Percentiles rank a stretch among this genome's conserved stretches.
These are phyloP conservation scores for Buphagus erythrorhynchus DNA, from an alignment of 2,797 vertebrate species.

Conservation along the genomic window DNA sequence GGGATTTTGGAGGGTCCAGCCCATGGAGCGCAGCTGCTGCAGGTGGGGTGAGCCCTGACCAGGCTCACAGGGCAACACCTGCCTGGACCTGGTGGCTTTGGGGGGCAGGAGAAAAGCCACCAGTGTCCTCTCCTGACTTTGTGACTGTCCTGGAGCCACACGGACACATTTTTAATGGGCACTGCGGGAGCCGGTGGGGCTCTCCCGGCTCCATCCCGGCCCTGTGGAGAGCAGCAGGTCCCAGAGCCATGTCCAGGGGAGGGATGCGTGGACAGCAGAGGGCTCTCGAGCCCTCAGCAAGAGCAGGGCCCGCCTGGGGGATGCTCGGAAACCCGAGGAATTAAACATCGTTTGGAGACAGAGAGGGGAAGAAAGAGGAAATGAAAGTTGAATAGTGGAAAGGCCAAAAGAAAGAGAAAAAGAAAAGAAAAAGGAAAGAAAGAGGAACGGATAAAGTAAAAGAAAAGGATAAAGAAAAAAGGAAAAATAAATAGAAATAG, in stretches of 20 bases:
- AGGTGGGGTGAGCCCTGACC: too few relatives aligned
- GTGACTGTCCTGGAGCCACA: neutral
- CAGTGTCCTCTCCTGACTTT: neutral
- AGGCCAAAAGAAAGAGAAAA: too few relatives aligned
- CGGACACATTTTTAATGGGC: too few relatives aligned
- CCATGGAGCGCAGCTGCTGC: too few relatives aligned
- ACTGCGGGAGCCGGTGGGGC: too few relatives aligned
- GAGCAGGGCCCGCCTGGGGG: neutral
- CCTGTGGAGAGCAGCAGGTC: too few relatives aligned
- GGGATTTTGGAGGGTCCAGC: too few relatives aligned
- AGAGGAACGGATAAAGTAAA: neutral
- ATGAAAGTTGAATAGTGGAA: accelerated
- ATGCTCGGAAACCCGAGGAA: neutral
- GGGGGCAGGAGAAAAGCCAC: neutral
- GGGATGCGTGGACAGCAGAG: neutral
- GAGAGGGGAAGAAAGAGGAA: accelerated
- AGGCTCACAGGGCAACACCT: too few relatives aligned
- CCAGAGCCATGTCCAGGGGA: accelerated
- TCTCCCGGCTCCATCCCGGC: too few relatives aligned
- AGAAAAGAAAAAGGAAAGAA: neutral
- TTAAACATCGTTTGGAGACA: neutral
- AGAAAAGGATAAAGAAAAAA: too few relatives aligned
- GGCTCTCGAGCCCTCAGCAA: neutral
- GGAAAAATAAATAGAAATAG: accelerated
- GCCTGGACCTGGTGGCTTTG: too few relatives aligned